Conservation (phyloP, 2,797 vertebrate genomes). For the Poecile montanus region DNA sequence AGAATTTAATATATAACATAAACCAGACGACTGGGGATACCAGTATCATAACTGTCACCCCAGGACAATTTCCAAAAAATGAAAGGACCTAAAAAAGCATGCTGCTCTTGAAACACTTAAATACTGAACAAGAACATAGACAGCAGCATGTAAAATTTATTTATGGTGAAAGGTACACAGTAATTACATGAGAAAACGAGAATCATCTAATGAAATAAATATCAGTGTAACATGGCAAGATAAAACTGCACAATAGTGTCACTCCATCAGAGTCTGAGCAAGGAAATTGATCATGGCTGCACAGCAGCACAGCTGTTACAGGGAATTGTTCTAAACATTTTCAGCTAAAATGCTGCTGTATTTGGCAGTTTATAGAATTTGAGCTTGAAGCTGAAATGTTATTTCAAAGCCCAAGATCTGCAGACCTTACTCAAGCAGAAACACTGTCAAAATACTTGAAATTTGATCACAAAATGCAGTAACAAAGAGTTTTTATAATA, state of each 20-base stretch:
- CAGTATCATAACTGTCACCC: too few species aligned
- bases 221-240: conserved; percentile 17
- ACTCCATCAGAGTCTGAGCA: not conserved
- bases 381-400: not conserved
- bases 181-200: not conserved
- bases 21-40: too few species aligned
- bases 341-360: conserved; percentile 27
- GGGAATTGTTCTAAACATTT: conserved; percentile 38
- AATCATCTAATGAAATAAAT: conserved; percentile 36
- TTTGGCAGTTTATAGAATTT: conserved; percentile 7
- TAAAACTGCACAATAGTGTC: conserved; percentile 40
- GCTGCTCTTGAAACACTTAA: not conserved
- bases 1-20: too few species aligned
- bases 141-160: not conserved
- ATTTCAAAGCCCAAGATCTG: not conserved
- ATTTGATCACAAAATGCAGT: not conserved
- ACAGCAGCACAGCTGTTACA: not conserved
- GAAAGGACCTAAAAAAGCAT: not conserved
- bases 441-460: not conserved
- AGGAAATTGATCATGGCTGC: conserved; percentile 39
- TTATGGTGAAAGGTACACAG: not conserved
- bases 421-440: not conserved
- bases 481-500: not conserved
- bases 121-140: not conserved
- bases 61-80: not conserved